These are phyloP conservation scores for Aspiorhynchus laticeps DNA, from an alignment of 2,113 vertebrate genomes.

Conservation along the genomic window DNA sequence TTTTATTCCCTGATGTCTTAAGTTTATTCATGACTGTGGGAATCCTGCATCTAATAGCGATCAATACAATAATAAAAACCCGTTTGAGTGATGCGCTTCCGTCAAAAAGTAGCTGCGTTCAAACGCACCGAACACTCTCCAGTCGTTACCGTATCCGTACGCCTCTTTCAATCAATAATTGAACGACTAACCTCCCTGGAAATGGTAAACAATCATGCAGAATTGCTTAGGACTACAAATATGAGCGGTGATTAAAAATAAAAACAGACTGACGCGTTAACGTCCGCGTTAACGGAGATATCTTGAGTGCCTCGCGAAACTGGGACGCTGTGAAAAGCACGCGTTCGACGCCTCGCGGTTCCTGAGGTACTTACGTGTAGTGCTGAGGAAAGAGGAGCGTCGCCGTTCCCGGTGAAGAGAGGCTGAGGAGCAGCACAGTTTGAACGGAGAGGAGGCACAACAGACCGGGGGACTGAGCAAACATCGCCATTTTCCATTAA, in stretches of 20 bases:
- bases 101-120: neutral
- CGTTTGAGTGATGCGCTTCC: neutral
- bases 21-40: neutral
- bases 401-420: constrained; percentile 80
- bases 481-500: constrained; percentile 94
- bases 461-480: constrained; percentile 82
- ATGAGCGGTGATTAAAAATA: constrained; percentile 45
- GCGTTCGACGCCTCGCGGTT: neutral
- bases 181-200: neutral
- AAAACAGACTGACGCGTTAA: neutral
- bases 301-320: constrained; percentile 33
- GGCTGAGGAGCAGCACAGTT: constrained; percentile 80
- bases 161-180: constrained; percentile 44
- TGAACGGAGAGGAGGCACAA: constrained; percentile 79
- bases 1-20: neutral
- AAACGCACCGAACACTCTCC: neutral
- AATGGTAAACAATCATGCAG: constrained; percentile 45
- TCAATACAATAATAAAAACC: neutral
- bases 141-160: constrained; percentile 23
- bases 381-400: constrained; percentile 91
- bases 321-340: constrained; percentile 16
- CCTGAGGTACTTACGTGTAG: constrained; percentile 88
- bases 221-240: constrained; percentile 17
- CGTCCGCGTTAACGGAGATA: neutral
- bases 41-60: neutral